Conservation (phyloP, 2,888 invertebrate genomes). For the Linyphia triangularis region DNA sequence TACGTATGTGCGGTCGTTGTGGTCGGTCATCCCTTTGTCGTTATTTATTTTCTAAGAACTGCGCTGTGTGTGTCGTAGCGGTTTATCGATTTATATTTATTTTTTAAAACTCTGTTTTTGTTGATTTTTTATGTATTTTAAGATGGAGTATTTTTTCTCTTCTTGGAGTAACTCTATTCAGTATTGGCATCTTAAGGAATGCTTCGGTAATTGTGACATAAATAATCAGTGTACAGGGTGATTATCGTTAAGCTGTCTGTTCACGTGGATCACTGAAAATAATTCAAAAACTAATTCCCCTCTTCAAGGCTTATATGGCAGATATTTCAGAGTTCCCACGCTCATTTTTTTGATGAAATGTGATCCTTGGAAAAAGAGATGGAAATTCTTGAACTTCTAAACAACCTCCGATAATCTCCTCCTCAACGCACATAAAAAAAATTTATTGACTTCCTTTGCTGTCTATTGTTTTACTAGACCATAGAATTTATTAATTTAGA, state of each 20-base stretch:
- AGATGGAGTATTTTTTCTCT: constrained; percentile 22
- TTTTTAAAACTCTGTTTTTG: constrained; percentile 73
- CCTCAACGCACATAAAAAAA: too few species aligned
- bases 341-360: too few species aligned
- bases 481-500: too few species aligned
- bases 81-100: constrained; percentile 46
- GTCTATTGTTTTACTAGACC: too few species aligned
- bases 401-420: too few species aligned
- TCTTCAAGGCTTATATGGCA: too few species aligned
- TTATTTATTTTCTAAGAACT: constrained; percentile 70
- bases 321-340: too few species aligned
- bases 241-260: background rate
- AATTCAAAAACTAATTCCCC: background rate
- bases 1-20: constrained; percentile 61
- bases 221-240: background rate
- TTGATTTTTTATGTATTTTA: constrained; percentile 48
- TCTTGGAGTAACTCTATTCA: background rate
- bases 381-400: too few species aligned
- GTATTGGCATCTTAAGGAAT: background rate
- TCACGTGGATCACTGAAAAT: background rate
- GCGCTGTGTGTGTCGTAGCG: constrained; percentile 49
- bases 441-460: too few species aligned
- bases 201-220: background rate
- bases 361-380: too few species aligned
- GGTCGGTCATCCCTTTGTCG: constrained; percentile 60